A percentile compares a stretch with the other conserved stretches of the same genome.
phyloP scores from a whole-genome alignment of 2,888 invertebrate species.

The Melolontha melolontha region DNA sequence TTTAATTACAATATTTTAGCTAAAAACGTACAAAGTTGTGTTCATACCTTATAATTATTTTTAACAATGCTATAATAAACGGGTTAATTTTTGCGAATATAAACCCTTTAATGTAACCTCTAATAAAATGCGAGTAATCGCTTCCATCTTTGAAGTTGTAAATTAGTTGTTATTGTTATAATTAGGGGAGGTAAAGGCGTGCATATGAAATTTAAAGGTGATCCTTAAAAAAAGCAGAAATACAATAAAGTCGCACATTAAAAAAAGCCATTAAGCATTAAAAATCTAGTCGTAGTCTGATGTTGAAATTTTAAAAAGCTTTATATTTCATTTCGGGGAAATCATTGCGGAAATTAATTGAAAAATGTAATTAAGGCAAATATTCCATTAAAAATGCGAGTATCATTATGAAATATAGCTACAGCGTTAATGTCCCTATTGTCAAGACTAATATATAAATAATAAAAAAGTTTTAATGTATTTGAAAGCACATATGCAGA shows the following conservation, averaged over 20 bases:
- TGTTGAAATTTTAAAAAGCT: slow-evolving; percentile 22
- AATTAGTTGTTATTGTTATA: slow-evolving; percentile 23
- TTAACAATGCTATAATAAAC: too few relatives aligned
- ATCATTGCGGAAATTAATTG: slow-evolving; percentile 36
- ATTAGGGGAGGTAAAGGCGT: slow-evolving; percentile 7
- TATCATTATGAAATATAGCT: slow-evolving; percentile 5
- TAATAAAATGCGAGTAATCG: too few relatives aligned
- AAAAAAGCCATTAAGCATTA: slow-evolving; percentile 31
- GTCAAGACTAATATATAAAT: slow-evolving; percentile 3
- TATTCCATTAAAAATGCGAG: slow-evolving; percentile 28
- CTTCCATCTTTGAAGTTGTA: slow-evolving; percentile 21
- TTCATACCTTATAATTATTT: too few relatives aligned
- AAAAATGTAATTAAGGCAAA: slow-evolving; percentile 36
- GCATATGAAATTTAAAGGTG: slow-evolving; percentile 10
- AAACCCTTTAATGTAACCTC: too few relatives aligned
- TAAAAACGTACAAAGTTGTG: too few relatives aligned
- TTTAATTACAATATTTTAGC: too few relatives aligned
- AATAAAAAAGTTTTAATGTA: slow-evolving; percentile 11
- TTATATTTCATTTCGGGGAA: slow-evolving; percentile 14
- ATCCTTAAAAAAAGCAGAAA: slow-evolving; percentile 9
- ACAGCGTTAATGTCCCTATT: slow-evolving; percentile 4
- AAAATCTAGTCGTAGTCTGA: slow-evolving; percentile 16
- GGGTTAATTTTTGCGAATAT: too few relatives aligned
- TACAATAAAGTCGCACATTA: slow-evolving; percentile 28
- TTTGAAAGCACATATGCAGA: too few relatives aligned